Conservation (phyloP, 2,113 vertebrate species). For the Chinchilla lanigera region DNA sequence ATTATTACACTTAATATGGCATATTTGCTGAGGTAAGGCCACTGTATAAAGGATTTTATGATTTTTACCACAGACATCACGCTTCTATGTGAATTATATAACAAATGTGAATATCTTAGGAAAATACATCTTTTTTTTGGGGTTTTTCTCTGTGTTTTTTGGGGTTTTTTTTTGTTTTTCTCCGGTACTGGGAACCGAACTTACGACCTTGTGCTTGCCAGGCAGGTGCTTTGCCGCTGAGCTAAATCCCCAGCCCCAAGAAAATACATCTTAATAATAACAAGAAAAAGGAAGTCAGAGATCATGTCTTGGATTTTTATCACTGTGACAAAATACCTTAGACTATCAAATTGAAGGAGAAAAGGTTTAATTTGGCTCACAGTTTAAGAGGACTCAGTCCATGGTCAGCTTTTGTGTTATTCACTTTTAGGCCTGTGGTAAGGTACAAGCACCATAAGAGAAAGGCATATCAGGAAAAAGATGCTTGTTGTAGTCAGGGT, state of each 20-base stretch:
- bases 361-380: neutral
- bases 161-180: too few relatives aligned
- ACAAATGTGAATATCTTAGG: neutral
- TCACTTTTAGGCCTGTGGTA: neutral
- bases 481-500: neutral
- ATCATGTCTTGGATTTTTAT: neutral
- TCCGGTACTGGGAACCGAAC: too few relatives aligned
- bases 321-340: neutral
- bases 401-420: neutral
- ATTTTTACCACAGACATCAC: neutral
- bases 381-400: neutral
- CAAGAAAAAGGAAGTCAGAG: neutral
- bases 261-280: neutral
- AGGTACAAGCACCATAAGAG: neutral
- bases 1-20: neutral
- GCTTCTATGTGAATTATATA: slow-evolving; percentile 20
- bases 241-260: too few relatives aligned
- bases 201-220: too few relatives aligned
- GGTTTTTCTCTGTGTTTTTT: too few relatives aligned
- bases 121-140: neutral
- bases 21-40: slow-evolving; percentile 19
- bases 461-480: neutral
- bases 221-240: too few relatives aligned
- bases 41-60: neutral
- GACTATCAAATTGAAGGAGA: neutral